These are phyloP conservation scores for Lepidostoma basale DNA, from an alignment of 1,140 invertebrate species.

Conservation along the genomic window DNA sequence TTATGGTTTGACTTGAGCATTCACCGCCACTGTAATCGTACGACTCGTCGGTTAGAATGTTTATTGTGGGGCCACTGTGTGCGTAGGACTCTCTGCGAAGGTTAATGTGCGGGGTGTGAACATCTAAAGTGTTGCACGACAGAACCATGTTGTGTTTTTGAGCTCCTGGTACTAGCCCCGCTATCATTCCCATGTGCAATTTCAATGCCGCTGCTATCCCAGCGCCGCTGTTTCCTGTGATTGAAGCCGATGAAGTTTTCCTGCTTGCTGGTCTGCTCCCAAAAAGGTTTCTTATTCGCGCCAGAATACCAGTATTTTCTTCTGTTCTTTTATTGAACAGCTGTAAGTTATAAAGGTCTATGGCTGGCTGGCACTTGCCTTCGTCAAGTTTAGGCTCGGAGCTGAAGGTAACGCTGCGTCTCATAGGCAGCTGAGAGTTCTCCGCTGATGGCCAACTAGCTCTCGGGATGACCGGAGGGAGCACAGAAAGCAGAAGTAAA, in stretches of 20 bases:
- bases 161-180: constrained; percentile 69
- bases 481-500: constrained; percentile 70
- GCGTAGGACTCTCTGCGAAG: constrained; percentile 62
- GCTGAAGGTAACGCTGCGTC: constrained; percentile 65
- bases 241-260: constrained; percentile 69
- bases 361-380: constrained; percentile 59
- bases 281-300: constrained; percentile 63
- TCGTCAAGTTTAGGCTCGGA: constrained; percentile 72
- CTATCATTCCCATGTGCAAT: constrained; percentile 74
- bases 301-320: constrained; percentile 62
- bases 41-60: constrained; percentile 56
- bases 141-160: constrained; percentile 62
- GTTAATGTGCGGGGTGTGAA: constrained; percentile 53
- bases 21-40: constrained; percentile 51
- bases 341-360: constrained; percentile 64
- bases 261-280: constrained; percentile 65
- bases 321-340: constrained; percentile 61
- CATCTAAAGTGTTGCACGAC: constrained; percentile 66
- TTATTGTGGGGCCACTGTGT: constrained; percentile 61
- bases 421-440: constrained; percentile 60
- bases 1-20: background rate
- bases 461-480: constrained; percentile 74
- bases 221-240: constrained; percentile 63
- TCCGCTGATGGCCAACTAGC: constrained; percentile 77
- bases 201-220: constrained; percentile 72